phyloP scores from a whole-genome alignment of 2,113 vertebrate genomes.

The Catharus bicknelli region DNA sequence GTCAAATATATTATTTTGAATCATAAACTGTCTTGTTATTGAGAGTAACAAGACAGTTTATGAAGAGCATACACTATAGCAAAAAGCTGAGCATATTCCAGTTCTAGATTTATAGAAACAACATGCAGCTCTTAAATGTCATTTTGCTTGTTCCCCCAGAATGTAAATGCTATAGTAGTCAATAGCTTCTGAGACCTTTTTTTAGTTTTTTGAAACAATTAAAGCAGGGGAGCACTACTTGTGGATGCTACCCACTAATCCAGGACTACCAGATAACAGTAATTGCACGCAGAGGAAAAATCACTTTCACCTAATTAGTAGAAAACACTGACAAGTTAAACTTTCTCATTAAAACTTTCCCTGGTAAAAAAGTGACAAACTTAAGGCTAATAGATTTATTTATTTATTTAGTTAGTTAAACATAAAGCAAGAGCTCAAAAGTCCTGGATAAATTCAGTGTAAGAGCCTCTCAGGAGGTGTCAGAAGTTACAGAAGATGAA shows the following conservation, averaged over 20 bases:
- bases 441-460: background rate
- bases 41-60: background rate
- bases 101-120: background rate
- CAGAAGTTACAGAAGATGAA: background rate
- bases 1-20: background rate
- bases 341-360: constrained; percentile 10
- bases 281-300: background rate
- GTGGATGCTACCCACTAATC: background rate
- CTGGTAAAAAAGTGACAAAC: background rate
- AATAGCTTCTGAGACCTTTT: background rate
- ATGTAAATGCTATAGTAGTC: background rate
- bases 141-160: background rate
- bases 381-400: background rate
- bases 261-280: background rate
- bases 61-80: background rate
- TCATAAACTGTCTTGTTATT: background rate
- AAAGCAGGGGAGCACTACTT: background rate
- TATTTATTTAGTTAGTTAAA: background rate
- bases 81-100: background rate
- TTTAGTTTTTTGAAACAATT: background rate
- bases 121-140: background rate
- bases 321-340: background rate
- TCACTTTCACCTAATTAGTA: background rate
- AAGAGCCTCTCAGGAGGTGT: background rate
- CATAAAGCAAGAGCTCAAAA: background rate